phyloP scores from a whole-genome alignment of 1,140 invertebrate genomes.

The Drosophila malerkotliana region DNA sequence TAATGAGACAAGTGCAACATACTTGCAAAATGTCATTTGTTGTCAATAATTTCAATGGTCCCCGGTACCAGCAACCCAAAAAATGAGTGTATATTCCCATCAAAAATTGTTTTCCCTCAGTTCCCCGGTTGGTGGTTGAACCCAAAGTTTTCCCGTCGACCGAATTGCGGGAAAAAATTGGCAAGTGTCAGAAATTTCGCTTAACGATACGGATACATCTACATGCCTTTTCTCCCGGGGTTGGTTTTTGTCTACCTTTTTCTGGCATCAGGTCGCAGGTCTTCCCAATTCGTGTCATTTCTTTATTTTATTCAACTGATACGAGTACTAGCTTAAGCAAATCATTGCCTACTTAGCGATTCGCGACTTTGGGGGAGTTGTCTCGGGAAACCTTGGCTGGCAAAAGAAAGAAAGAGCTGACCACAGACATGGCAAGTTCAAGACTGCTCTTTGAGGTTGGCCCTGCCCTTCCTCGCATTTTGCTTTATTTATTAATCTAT shows the following conservation, averaged over 20 bases:
- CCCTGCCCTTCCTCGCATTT: slow-evolving; percentile 41
- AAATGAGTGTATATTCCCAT: slow-evolving; percentile 32
- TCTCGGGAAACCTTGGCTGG: slow-evolving; percentile 3
- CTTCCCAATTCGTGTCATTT: background rate
- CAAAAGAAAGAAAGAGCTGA: slow-evolving; percentile 29
- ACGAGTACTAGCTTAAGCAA: slow-evolving; percentile 3
- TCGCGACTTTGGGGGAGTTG: slow-evolving; percentile 49
- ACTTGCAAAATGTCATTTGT: slow-evolving; percentile 78
- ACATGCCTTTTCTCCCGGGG: slow-evolving; percentile 16
- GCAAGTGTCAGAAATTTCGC: slow-evolving; percentile 39
- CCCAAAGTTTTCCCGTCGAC: slow-evolving; percentile 13
- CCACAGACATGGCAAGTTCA: slow-evolving; percentile 54
- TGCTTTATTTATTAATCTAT: slow-evolving; percentile 47
- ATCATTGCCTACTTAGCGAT: slow-evolving; percentile 31
- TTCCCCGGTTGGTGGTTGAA: slow-evolving; percentile 58
- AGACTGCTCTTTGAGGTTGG: slow-evolving; percentile 39
- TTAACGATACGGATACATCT: slow-evolving; percentile 55
- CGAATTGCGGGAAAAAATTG: slow-evolving; percentile 34
- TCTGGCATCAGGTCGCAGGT: background rate
- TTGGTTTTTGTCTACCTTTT: slow-evolving; percentile 16
- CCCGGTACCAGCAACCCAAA: slow-evolving; percentile 10
- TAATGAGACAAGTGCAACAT: slow-evolving; percentile 82
- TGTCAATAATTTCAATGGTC: slow-evolving; percentile 71
- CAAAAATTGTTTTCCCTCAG: slow-evolving; percentile 13
- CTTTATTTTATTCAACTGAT: slow-evolving; percentile 12